phyloP scores from a whole-genome alignment of 2,797 vertebrate genomes.

The Kryptopterus vitreolus region DNA sequence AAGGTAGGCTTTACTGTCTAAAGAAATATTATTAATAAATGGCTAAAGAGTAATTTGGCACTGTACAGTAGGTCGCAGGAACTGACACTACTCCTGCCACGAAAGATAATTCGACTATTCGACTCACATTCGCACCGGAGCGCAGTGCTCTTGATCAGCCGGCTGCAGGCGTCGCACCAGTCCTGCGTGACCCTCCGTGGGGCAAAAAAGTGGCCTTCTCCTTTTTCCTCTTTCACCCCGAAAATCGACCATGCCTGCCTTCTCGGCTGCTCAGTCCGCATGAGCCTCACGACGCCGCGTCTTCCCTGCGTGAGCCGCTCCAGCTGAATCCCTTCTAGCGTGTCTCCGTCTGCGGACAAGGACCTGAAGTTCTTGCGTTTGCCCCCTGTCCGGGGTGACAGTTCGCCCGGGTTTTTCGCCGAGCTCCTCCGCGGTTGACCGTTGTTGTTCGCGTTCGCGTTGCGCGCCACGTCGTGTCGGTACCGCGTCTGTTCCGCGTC shows the following conservation, averaged over 20 bases:
- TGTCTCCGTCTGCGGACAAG: slow-evolving; percentile 20
- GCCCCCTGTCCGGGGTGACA: neutral
- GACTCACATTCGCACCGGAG: slow-evolving; percentile 80
- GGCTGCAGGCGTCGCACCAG: slow-evolving; percentile 89
- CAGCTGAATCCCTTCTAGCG: slow-evolving; percentile 55
- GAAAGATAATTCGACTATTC: neutral
- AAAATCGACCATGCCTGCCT: slow-evolving; percentile 90
- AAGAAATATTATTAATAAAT: no score
- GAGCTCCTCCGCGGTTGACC: slow-evolving; percentile 50
- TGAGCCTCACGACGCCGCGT: slow-evolving; percentile 74
- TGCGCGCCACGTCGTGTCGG: slow-evolving; percentile 33
- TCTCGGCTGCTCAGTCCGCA: slow-evolving; percentile 74
- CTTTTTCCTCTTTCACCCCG: slow-evolving; percentile 73
- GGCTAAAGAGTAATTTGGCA: no score
- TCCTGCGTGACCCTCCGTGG: slow-evolving; percentile 69
- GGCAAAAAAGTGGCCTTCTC: slow-evolving; percentile 82
- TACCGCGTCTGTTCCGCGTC: neutral
- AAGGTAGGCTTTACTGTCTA: no score
- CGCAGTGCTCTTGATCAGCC: slow-evolving; percentile 72
- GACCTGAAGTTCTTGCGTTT: neutral
- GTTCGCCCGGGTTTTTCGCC: slow-evolving; percentile 13
- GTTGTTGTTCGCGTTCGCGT: slow-evolving; percentile 53
- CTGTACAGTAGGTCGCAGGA: no score
- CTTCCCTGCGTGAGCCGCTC: slow-evolving; percentile 71
- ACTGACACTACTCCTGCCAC: no score